These are phyloP conservation scores for Madoqua kirkii DNA, from an alignment of 2,113 vertebrate genomes.

Conservation along the genomic window DNA sequence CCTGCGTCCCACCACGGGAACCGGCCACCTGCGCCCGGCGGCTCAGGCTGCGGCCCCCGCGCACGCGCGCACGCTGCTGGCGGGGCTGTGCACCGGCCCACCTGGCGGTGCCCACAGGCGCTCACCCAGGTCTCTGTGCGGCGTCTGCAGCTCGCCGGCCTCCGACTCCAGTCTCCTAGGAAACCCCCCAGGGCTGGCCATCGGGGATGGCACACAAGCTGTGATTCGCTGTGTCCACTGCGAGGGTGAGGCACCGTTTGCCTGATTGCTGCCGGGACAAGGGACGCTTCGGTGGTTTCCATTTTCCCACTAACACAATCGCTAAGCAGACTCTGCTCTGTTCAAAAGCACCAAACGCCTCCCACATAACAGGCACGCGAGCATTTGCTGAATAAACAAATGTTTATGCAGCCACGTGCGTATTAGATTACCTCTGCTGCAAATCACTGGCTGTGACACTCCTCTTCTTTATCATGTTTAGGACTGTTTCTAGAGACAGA, in stretches of 20 bases:
- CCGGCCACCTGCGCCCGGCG: not conserved
- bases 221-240: not conserved
- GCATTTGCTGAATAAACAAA: not conserved
- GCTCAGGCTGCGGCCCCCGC: no score
- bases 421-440: not conserved
- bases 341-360: not conserved
- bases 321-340: not conserved
- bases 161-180: not conserved
- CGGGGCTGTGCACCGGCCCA: not conserved
- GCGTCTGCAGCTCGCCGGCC: not conserved
- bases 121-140: not conserved
- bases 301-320: not conserved
- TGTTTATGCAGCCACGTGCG: not conserved
- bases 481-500: not conserved
- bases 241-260: not conserved
- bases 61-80: no score
- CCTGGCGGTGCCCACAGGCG: rapidly evolving
- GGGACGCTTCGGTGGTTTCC: conserved; percentile 37
- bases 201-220: not conserved
- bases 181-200: not conserved
- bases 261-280: not conserved
- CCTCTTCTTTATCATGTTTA: not conserved
- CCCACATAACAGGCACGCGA: not conserved
- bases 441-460: not conserved
- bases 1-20: not conserved